Evolutionary conservation across 2,113 vertebrate genomes (phyloP).

Genomic region (Calidris pygmaea): DNA sequence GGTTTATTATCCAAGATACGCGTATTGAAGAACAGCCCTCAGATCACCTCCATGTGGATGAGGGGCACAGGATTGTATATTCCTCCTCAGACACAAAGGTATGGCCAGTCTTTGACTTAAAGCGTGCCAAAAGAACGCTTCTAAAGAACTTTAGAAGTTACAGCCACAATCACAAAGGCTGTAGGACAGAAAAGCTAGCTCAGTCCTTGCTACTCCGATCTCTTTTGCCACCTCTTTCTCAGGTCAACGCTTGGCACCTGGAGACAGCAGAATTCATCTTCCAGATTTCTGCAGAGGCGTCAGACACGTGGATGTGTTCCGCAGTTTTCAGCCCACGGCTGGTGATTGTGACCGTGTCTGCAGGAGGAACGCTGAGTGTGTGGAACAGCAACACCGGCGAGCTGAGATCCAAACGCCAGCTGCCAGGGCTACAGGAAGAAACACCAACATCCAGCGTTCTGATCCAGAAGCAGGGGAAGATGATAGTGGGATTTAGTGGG

Average conservation of each 20-base stretch:
- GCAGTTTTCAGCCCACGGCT: slow-evolving; percentile 24
- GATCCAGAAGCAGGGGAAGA: slow-evolving; percentile 54
- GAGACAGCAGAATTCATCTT: slow-evolving; percentile 70
- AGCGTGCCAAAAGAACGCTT: background rate
- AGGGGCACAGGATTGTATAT: slow-evolving; percentile 57
- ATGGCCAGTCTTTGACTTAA: background rate
- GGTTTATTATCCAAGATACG: slow-evolving; percentile 62
- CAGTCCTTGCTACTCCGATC: background rate
- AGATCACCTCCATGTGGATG: slow-evolving; percentile 65
- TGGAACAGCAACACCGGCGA: slow-evolving; percentile 9
- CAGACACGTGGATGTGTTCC: slow-evolving; percentile 46
- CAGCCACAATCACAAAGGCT: background rate
- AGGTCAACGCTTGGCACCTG: slow-evolving; percentile 77
- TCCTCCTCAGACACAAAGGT: slow-evolving; percentile 74
- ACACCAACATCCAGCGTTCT: slow-evolving; percentile 10
- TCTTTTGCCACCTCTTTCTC: background rate
- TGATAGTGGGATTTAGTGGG: slow-evolving; percentile 70
- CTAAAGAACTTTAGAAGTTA: background rate
- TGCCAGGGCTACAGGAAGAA: background rate
- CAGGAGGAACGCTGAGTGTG: slow-evolving; percentile 51
- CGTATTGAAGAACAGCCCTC: slow-evolving; percentile 14
- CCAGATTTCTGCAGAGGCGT: background rate
- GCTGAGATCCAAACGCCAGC: slow-evolving; percentile 5
- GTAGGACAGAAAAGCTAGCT: background rate
- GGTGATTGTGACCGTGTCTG: slow-evolving; percentile 56